phyloP scores from a whole-genome alignment of 1,140 invertebrate species.

The Odontomachus brunneus region DNA sequence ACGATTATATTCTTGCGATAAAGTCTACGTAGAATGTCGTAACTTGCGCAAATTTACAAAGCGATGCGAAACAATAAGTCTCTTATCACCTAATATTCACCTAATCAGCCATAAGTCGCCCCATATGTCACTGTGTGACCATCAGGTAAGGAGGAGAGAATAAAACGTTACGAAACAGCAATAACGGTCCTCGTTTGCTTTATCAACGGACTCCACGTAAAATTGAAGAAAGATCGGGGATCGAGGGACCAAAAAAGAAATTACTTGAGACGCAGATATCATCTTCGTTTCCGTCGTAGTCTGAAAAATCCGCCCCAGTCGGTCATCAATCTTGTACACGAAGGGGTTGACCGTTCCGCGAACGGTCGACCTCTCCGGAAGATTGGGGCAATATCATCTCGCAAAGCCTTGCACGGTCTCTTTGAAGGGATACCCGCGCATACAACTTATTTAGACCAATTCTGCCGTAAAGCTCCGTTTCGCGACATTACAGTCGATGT shows the following conservation, averaged over 20 bases:
- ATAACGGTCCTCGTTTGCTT: neutral
- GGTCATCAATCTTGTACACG: constrained; percentile 13
- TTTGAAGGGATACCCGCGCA: too few species aligned
- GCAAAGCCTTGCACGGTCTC: neutral
- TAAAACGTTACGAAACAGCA: neutral
- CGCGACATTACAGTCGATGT: constrained; percentile 12
- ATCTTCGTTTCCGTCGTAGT: neutral
- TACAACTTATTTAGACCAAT: constrained; percentile 14
- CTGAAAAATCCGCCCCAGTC: neutral
- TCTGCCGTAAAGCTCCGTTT: neutral
- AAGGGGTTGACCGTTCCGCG: neutral
- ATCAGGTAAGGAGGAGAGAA: neutral
- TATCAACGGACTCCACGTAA: constrained; percentile 5
- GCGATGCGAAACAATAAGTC: too few species aligned
- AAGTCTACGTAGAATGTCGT: too few species aligned
- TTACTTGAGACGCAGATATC: constrained; percentile 27
- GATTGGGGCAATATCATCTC: neutral
- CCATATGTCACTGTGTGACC: too few species aligned
- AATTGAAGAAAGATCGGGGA: constrained; percentile 36
- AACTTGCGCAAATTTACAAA: too few species aligned
- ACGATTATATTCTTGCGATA: too few species aligned
- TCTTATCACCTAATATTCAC: too few species aligned
- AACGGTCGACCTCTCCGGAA: neutral
- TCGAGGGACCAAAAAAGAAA: constrained; percentile 18
- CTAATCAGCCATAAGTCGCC: too few species aligned